phyloP scores from a whole-genome alignment of 2,888 invertebrate species.

The Omphaloscelis lunosa region DNA sequence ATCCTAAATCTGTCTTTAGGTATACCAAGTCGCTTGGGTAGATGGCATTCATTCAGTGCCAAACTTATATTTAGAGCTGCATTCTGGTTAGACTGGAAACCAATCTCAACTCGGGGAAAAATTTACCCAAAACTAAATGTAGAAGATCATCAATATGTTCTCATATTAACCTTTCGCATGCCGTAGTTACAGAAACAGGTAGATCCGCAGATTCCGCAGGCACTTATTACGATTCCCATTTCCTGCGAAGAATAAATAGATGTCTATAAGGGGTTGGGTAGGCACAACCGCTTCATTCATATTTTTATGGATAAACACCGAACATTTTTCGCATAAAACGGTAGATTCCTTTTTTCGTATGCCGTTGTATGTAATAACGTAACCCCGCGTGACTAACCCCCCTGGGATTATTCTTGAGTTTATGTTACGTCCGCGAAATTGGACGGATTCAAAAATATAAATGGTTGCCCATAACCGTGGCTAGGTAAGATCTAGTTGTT shows the following conservation, averaged over 20 bases:
- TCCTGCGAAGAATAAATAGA: conserved; percentile 55
- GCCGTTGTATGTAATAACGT: conserved; percentile 72
- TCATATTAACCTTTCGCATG: conserved; percentile 7
- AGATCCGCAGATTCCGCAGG: conserved; percentile 13
- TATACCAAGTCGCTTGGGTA: conserved; percentile 5
- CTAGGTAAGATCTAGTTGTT: conserved; percentile 57
- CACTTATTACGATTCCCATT: conserved; percentile 63
- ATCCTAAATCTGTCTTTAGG: too few relatives aligned
- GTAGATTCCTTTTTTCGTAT: conserved; percentile 72
- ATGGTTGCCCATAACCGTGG: conserved; percentile 68
- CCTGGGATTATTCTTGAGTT: conserved; percentile 75
- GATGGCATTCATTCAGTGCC: neutral
- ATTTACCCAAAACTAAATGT: conserved; percentile 15
- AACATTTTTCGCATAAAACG: conserved; percentile 73
- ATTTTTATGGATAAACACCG: conserved; percentile 71
- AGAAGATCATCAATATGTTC: conserved; percentile 34
- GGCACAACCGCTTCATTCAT: conserved; percentile 62
- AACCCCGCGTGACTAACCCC: conserved; percentile 75
- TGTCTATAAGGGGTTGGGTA: conserved; percentile 51
- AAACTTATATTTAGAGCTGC: conserved; percentile 31
- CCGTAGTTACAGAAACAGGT: conserved; percentile 10
- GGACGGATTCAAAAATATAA: conserved; percentile 78
- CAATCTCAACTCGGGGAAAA: conserved; percentile 17
- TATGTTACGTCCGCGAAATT: conserved; percentile 77
- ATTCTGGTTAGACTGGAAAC: conserved; percentile 24